Base-by-base conservation (phyloP, 2,888 invertebrate genomes). In the Epirrita christyi region DNA sequence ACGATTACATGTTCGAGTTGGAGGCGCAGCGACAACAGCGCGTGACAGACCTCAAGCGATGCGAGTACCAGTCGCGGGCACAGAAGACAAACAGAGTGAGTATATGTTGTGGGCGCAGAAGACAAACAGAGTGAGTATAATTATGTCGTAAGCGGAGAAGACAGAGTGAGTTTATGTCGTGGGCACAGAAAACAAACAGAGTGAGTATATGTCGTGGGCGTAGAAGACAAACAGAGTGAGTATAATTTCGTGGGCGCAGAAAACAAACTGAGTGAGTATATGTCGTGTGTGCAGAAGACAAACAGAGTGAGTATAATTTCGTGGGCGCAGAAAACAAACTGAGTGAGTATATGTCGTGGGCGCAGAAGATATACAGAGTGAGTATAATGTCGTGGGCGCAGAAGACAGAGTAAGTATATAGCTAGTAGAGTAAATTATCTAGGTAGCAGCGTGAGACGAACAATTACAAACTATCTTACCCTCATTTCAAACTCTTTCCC, bases 281-380 rank as follows among this genome's bases (percentile, higher is more conserved):
- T n/a, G n/a, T n/a, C n/a, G n/a, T n/a, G n/a, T n/a, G n/a, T n/a
- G n/a, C n/a, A n/a, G n/a, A n/a, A n/a, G n/a, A n/a, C n/a, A n/a
- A 9, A 37, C 10, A 9, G 2, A 21, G 21, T 3, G 2, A 21
- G 21, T 3, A 21, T 2, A 21, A 4, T 21, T 21, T 52, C 61
- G 0, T 82, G 83, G 85, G 67, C 80, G 6, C 77, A 75, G 68
- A 78, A 76, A 47, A 81, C 76, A 6, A 81, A 81, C 34, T 66
- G 60, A 66, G 88, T 88, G 58, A 65, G 68, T 54, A 13, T 14
- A n/a, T n/a, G n/a, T n/a, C n/a, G n/a, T n/a, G n/a, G n/a, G n/a
- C n/a, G n/a, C n/a, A n/a, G n/a, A n/a, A n/a, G n/a, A n/a, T n/a
- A n/a, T 5, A 37, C 10, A 9, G 2, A 21, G 21, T 3, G 2